Percentiles rank a stretch among this genome's conserved stretches.
Evolutionary conservation across 2,888 invertebrate genomes (phyloP).

Genomic region (Phlogophora meticulosa): DNA sequence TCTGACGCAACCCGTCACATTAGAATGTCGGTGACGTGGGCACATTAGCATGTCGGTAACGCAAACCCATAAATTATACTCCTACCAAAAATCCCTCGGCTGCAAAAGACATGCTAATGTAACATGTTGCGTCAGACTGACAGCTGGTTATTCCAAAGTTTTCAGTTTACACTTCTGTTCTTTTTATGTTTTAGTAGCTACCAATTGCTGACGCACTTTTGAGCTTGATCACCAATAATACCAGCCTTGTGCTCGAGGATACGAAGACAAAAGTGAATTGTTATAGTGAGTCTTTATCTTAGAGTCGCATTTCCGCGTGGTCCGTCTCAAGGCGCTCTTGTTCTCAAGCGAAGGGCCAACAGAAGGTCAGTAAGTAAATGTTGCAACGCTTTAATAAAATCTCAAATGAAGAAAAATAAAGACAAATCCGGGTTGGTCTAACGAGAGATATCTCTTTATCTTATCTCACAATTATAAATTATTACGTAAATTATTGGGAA

Average conservation of each 20-base stretch:
- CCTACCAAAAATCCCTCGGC: too few relatives aligned
- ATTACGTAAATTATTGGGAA: too few relatives aligned
- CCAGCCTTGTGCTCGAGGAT: conserved; percentile 28
- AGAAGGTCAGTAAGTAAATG: conserved; percentile 63
- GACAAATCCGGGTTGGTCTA: conserved; percentile 23
- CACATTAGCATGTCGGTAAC: too few relatives aligned
- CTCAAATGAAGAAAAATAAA: conserved; percentile 39
- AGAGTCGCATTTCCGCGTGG: conserved; percentile 72
- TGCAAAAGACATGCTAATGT: too few relatives aligned
- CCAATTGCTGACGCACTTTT: conserved; percentile 3
- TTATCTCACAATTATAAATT: too few relatives aligned
- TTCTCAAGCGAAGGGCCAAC: conserved; percentile 68
- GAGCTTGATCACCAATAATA: conserved; percentile 10
- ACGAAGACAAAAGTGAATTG: conserved; percentile 69
- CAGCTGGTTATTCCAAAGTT: too few relatives aligned
- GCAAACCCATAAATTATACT: too few relatives aligned
- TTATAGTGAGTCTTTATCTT: conserved; percentile 63
- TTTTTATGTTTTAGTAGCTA: too few relatives aligned
- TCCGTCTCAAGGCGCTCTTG: conserved; percentile 76
- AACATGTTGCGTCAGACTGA: too few relatives aligned
- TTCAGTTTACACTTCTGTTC: too few relatives aligned
- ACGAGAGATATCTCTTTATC: background rate
- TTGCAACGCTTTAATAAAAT: conserved; percentile 39
- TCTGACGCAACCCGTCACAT: too few relatives aligned
- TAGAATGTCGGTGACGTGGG: too few relatives aligned